Evolutionary conservation across 2,797 vertebrate species (phyloP).

Genomic region (Uromys caudimaculatus): DNA sequence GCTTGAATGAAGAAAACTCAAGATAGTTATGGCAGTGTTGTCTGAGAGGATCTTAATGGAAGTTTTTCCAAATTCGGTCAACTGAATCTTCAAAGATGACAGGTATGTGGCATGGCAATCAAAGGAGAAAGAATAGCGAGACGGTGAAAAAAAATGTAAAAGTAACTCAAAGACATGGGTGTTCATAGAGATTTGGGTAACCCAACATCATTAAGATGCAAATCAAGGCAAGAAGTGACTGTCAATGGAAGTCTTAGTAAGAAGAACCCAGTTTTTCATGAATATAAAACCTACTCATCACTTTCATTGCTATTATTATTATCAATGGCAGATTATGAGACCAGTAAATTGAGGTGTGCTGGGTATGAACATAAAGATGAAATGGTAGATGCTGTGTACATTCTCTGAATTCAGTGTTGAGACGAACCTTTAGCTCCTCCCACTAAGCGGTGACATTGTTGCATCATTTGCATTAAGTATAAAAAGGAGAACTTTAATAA

Average conservation of each 20-base stretch:
- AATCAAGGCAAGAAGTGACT: neutral
- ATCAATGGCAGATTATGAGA: neutral
- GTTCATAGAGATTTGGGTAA: neutral
- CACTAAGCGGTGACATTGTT: neutral
- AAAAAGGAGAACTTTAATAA: neutral
- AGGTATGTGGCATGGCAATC: neutral
- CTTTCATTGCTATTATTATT: neutral
- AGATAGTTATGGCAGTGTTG: neutral
- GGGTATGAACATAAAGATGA: neutral
- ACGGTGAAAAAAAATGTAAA: neutral
- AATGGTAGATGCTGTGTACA: neutral
- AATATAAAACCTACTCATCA: neutral
- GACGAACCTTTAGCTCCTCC: neutral
- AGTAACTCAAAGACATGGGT: neutral
- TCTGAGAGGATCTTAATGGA: rapidly evolving
- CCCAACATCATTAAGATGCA: neutral
- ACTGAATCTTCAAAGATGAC: neutral
- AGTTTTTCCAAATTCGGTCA: neutral
- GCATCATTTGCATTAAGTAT: neutral
- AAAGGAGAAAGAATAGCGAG: neutral
- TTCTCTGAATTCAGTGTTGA: neutral
- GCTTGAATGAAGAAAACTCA: neutral
- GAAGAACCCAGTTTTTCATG: neutral
- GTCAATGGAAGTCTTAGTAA: no score
- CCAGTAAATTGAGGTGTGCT: neutral